Conservation (phyloP, 2,888 invertebrate genomes). For the Glomeris marginata region DNA sequence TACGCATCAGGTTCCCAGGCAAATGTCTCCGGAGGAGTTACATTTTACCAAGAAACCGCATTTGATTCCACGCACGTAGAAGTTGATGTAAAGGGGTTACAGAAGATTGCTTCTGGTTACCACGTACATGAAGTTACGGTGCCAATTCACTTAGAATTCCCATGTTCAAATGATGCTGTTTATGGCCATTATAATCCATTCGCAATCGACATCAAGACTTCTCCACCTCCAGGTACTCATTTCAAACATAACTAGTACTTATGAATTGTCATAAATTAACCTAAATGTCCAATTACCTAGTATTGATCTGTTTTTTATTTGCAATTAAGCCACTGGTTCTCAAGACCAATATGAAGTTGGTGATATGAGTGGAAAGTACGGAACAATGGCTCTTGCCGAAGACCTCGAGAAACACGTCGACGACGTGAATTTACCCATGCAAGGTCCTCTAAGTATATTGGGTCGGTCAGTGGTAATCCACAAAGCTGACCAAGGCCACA, state of each 20-base stretch:
- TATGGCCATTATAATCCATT: constrained; percentile 80
- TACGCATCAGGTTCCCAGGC: constrained; percentile 4
- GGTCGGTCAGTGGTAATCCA: constrained; percentile 77
- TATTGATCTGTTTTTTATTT: constrained; percentile 2
- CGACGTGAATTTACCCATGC: constrained; percentile 65
- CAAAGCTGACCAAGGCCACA: constrained; percentile 35
- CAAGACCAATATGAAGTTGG: constrained; percentile 76
- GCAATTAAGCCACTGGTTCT: constrained; percentile 40
- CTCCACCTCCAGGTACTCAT: constrained; percentile 39
- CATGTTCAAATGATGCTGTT: constrained; percentile 65
- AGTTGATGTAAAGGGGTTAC: constrained; percentile 55
- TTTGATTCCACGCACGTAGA: constrained; percentile 68
- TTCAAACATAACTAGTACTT: not conserved
- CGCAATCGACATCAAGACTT: constrained; percentile 45
- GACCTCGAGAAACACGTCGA: constrained; percentile 41
- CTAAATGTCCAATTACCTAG: not conserved
- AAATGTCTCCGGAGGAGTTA: constrained; percentile 6
- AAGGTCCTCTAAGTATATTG: constrained; percentile 62
- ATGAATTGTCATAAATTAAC: constrained; percentile 8
- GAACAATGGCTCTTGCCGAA: constrained; percentile 49
- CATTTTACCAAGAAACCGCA: constrained; percentile 57
- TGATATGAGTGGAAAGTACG: constrained; percentile 73
- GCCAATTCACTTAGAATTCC: constrained; percentile 66
- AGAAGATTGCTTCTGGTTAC: constrained; percentile 48
- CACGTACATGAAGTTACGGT: constrained; percentile 76